Percentiles rank a stretch among this genome's conserved stretches.
phyloP scores from a whole-genome alignment of 2,797 vertebrate genomes.

The Epinephelus awoara region DNA sequence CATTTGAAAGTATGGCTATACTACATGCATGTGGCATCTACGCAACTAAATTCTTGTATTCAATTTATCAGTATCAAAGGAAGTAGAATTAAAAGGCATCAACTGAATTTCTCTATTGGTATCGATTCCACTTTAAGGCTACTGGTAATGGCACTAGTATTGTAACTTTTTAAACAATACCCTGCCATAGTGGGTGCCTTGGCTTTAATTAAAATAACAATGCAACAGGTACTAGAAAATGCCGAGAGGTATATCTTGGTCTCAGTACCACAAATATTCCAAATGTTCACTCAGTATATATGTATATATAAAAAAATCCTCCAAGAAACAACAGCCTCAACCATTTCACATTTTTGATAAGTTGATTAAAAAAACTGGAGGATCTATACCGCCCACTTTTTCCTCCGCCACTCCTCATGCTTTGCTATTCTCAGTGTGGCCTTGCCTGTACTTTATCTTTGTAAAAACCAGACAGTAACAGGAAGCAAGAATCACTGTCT shows the following conservation, averaged over 20 bases:
- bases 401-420: background rate
- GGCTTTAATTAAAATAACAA: background rate
- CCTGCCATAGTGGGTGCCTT: too few relatives aligned
- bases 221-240: background rate
- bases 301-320: background rate
- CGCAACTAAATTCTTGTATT: too few relatives aligned
- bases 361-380: background rate
- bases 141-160: too few relatives aligned
- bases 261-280: background rate
- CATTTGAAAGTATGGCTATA: too few relatives aligned
- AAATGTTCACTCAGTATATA: background rate
- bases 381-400: background rate
- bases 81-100: too few relatives aligned
- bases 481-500: conserved; percentile 32
- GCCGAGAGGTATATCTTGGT: background rate
- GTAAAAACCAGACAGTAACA: conserved; percentile 33
- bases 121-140: too few relatives aligned
- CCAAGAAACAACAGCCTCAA: background rate
- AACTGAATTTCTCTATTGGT: too few relatives aligned
- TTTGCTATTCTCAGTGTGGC: background rate
- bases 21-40: too few relatives aligned
- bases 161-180: too few relatives aligned
- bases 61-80: too few relatives aligned
- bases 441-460: conserved; percentile 23
- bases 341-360: background rate